These are phyloP conservation scores for Aplocera efformata DNA, from an alignment of 2,888 invertebrate genomes.

Conservation along the genomic window DNA sequence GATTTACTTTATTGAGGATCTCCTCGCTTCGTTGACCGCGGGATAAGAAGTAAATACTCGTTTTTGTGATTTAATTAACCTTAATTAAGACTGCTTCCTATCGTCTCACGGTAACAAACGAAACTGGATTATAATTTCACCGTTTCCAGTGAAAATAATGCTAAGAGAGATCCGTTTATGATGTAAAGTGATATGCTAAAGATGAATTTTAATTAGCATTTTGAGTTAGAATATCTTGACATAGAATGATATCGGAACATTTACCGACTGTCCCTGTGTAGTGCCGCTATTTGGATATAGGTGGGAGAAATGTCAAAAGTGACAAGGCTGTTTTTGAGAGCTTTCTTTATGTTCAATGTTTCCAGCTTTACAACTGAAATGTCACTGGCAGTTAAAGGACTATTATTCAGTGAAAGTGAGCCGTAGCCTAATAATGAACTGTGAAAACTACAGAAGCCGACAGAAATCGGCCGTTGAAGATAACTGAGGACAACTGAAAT, in stretches of 20 bases:
- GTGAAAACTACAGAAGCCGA: no score
- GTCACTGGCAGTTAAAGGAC: neutral
- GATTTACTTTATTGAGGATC: conserved; percentile 16
- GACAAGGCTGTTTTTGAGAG: no score
- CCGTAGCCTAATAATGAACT: neutral
- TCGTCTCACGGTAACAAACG: conserved; percentile 57
- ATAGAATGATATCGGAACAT: no score
- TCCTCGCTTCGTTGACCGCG: conserved; percentile 29
- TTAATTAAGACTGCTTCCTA: conserved; percentile 59
- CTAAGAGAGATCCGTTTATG: conserved; percentile 30
- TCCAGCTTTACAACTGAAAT: neutral
- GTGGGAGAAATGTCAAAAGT: no score
- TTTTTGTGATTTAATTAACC: conserved; percentile 61
- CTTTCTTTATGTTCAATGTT: no score
- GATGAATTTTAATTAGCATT: conserved; percentile 11
- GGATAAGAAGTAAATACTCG: conserved; percentile 25
- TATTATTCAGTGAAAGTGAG: neutral
- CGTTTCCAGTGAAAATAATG: conserved; percentile 28
- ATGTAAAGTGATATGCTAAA: conserved; percentile 12
- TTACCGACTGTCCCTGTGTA: no score
- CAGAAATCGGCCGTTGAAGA: no score
- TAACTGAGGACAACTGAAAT: no score
- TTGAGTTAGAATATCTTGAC: neutral
- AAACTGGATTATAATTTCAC: conserved; percentile 43
- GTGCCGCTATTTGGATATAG: no score